Evolutionary conservation across 2,797 vertebrate species (phyloP), one percentile per base, ranked within the genome.

Genomic region (Onychomys arenicola): DNA sequence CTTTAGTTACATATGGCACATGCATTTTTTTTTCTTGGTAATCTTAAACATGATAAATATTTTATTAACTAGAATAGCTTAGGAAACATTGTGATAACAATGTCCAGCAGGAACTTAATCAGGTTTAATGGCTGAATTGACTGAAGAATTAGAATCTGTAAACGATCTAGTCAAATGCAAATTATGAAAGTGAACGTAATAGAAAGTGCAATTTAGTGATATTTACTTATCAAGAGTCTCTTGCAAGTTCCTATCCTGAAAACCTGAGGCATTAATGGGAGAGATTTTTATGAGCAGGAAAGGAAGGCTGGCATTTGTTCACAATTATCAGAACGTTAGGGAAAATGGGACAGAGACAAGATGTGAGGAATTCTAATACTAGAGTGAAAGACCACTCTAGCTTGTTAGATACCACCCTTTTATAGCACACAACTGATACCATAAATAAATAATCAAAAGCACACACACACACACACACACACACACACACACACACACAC

Each of bases 101-200:
- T 13, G 71, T 2, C 8, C 61, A 52, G 57, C 2, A 67, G 94
- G 37, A 80, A 52, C 43, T 82, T 93, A 77, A 93, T 76, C 46
- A 93, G 17, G 40, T 93, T 96, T 86, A 88, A 94, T 17, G 90
- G 77, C 76, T 49, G 34, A 80, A 19, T 55, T 93, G 21, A 81
- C 40, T 40, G 2, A 95, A 81, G 65, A 90, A 94, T 76, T 80
- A n/a, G 40, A 1, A 88, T 57, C 25, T 71, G 16, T 78, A 96
- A 97, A 86, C 21, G 93, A 95, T 34, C 69, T 87, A 90, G 57
- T 90, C 75, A 93, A 91, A 83, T 92, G 32, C 37, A 96, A 92
- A 91, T 63, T 82, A 65, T 81, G 85, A 71, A 84, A 76, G 2
- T 91, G 69, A 89, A 25, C 14, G 49, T 61, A 84, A 95, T 13